Evolutionary conservation across 1,140 invertebrate genomes (phyloP).

Genomic region (Scaptomyza pallida): DNA sequence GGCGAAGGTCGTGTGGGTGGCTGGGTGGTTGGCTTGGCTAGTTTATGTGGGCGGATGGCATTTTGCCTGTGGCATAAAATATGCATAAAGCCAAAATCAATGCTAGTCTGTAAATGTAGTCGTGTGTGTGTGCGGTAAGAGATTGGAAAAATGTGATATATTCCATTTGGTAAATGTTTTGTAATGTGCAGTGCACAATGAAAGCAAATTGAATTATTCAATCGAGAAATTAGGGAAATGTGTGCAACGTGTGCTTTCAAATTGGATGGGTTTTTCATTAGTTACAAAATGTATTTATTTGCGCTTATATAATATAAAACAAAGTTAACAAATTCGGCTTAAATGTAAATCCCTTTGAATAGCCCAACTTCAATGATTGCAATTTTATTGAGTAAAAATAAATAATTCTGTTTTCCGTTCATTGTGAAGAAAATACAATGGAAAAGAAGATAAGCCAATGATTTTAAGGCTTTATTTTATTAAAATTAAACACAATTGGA

Average conservation of each 20-base stretch:
- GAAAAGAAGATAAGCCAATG: too few relatives aligned
- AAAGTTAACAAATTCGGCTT: too few relatives aligned
- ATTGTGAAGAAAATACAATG: too few relatives aligned
- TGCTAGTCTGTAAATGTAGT: conserved; percentile 25
- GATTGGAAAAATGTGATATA: conserved; percentile 67
- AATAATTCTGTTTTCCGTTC: too few relatives aligned
- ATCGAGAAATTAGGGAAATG: conserved; percentile 25
- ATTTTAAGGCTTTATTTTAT: too few relatives aligned
- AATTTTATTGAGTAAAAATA: too few relatives aligned
- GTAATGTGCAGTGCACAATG: conserved; percentile 63
- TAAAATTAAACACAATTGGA: too few relatives aligned
- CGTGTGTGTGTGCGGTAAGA: conserved; percentile 26
- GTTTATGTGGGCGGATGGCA: neutral
- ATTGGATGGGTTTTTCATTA: neutral
- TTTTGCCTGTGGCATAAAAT: conserved; percentile 48
- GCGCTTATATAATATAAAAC: too few relatives aligned
- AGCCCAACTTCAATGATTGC: too few relatives aligned
- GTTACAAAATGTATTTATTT: too few relatives aligned
- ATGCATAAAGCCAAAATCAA: conserved; percentile 68
- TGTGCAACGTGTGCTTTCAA: neutral
- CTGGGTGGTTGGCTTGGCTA: conserved; percentile 1
- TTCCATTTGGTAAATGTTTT: conserved; percentile 64
- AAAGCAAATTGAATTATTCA: conserved; percentile 71
- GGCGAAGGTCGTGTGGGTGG: conserved; percentile 71
- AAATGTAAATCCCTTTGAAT: too few relatives aligned